Base-by-base conservation (phyloP, 2,113 vertebrate genomes). In the Hyperoodon ampullatus region DNA sequence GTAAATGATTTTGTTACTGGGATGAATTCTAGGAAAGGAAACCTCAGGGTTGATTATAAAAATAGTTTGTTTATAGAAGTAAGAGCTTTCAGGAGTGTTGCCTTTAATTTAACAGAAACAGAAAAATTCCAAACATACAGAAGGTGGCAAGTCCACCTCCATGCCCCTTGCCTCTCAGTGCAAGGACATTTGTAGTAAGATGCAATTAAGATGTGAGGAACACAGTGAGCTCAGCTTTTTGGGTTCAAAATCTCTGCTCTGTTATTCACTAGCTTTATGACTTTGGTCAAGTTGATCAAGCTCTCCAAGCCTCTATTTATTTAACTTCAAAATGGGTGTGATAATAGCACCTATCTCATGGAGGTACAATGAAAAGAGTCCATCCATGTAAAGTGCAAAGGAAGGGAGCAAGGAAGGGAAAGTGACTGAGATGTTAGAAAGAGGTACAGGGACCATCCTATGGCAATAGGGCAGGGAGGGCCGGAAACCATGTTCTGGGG, bases 1-100 rank as follows among this genome's bases (percentile, higher is more conserved):
- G 30, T 78, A 72, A 82, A 72, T 93, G 61, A 93, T 85, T 89
- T 94, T 74, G 88, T 96, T 68, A 82, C 30, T 65, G 60, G 15
- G 24, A 50, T 50, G 58, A 82, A 65, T 80, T 93, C 87, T 87
- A 90, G 78, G 95, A 95, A 65, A 65, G 11, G 9, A 92, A 83
- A 78, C n/a, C 28, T 94, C 26, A 23, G 68, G 19, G 58, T 87
- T 6, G 14, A 74, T 83, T 81, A 6, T 75, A 80, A 95, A 86
- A 87, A 84, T 16, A 81, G 30, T 89, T 77, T 44, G 2, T 94
- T 66, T 70, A 30, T 68, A 30, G 4, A 85, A 58, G 65, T 61
- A 71, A 70, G 14, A 35, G 16, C 18, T 96, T 87, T 96, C 2
- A 18, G 66, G 39, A 78, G n/a, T 61, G 7, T 77, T 77, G 60